Percentiles rank a stretch among this genome's conserved stretches.
These are phyloP conservation scores for Barypeithes pellucidus DNA, from an alignment of 2,888 invertebrate genomes.

Conservation along the genomic window DNA sequence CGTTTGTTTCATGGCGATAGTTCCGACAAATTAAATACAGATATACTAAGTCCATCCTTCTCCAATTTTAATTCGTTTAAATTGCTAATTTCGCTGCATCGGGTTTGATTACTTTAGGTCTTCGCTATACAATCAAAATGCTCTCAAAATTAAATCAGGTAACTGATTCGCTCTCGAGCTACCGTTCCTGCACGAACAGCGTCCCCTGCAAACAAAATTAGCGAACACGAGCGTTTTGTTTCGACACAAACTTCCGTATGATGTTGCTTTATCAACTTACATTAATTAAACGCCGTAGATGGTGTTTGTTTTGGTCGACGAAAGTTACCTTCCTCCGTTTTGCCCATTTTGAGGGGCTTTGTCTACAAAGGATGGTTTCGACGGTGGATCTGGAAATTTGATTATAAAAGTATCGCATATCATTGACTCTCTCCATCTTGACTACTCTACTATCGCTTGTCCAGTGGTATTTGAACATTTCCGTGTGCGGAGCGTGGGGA, in stretches of 20 bases:
- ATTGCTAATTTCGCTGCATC: too few species aligned
- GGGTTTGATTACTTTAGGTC: background rate
- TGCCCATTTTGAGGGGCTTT: background rate
- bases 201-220: conserved; percentile 38
- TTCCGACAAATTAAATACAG: too few species aligned
- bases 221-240: conserved; percentile 21
- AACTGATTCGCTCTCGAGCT: conserved; percentile 28
- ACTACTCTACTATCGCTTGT: too few species aligned
- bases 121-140: background rate
- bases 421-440: too few species aligned
- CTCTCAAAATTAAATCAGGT: conserved; percentile 3
- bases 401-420: background rate
- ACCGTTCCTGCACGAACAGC: conserved; percentile 41
- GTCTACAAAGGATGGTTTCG: background rate
- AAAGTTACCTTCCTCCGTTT: background rate
- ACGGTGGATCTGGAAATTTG: conserved; percentile 4
- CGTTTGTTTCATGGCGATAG: too few species aligned
- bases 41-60: too few species aligned
- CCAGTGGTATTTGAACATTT: too few species aligned
- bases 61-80: too few species aligned
- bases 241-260: conserved; percentile 27
- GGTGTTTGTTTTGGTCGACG: conserved; percentile 12
- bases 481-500: too few species aligned
- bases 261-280: conserved; percentile 30
- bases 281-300: conserved; percentile 20